phyloP scores from a whole-genome alignment of 2,113 vertebrate species.

The Zosterops pallidus region DNA sequence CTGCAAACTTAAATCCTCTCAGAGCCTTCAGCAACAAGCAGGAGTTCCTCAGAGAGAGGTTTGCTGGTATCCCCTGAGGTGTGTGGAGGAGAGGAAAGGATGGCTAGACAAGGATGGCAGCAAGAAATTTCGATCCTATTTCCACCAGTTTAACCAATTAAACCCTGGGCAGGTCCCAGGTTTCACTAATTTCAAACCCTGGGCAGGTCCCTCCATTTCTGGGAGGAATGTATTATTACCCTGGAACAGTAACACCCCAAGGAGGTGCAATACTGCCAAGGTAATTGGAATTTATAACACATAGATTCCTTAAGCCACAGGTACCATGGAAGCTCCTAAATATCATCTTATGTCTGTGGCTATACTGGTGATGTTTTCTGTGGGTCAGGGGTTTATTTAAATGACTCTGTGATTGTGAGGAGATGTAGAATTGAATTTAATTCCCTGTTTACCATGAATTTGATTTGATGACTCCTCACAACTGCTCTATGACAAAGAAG shows the following conservation, averaged over 20 bases:
- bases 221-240: too few species aligned
- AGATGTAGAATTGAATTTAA: neutral
- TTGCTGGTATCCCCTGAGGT: neutral
- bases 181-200: neutral
- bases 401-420: neutral
- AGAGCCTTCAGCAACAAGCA: neutral
- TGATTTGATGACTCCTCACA: neutral
- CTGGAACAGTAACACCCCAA: neutral
- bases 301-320: neutral
- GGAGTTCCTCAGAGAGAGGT: neutral
- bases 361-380: neutral
- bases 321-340: neutral
- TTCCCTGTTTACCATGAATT: neutral
- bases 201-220: neutral
- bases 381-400: neutral
- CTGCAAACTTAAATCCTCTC: neutral
- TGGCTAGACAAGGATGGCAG: neutral
- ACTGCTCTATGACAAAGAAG: neutral
- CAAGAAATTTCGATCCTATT: neutral
- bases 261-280: neutral
- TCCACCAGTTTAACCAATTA: neutral
- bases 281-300: neutral
- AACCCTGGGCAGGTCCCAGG: neutral
- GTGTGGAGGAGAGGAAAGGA: neutral
- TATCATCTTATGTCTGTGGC: neutral